Base-by-base conservation (phyloP, 2,888 invertebrate species). In the Tipula confusa region DNA sequence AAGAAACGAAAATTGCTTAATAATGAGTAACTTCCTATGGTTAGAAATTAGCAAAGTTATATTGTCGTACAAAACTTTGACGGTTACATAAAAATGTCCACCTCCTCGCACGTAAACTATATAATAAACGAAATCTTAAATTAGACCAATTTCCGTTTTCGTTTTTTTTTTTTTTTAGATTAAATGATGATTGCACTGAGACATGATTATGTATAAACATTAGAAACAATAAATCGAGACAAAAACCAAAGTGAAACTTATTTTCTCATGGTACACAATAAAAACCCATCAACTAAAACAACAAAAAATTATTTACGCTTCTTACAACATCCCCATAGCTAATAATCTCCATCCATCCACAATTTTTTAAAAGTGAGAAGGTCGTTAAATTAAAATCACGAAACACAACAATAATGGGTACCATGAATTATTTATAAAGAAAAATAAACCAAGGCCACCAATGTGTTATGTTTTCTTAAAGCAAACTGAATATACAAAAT, bases 271-370 rank as follows among this genome's bases (percentile, higher is more conserved):
- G 64, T n/a, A 43, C 43, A n/a, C n/a, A 43, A 43, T n/a, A n/a
- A 43, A 43, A 43, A 43, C n/a, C 43, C 43, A 43, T 43, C 43
- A 15, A n/a, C n/a, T 43, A 64, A 64, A 64, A 64, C 64, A 64
- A 64, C 64, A 64, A 64, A 48, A 33, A 64, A 64, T 24, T 64
- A 64, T 64, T 11, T 64, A 9, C 64, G 64, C 24, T 64, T 64
- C 64, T 64, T 64, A 24, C 64, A 9, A 64, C 64, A 64, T 64
- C 64, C n/a, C 64, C 64, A 64, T 64, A 64, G 64, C 64, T 64
- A 64, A 64, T 64, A 64, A 64, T 64, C 64, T 64, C 64, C 64
- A 64, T 64, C 64, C 64, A 64, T 24, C 64, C 64, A 64, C 64
- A 64, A 64, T 64, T 24, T 24, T 24, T 24, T 64, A 24, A 24